A percentile compares a stretch with the other conserved stretches of the same genome.
These are phyloP conservation scores for Solea solea DNA, from an alignment of 2,113 vertebrate genomes.

Conservation along the genomic window DNA sequence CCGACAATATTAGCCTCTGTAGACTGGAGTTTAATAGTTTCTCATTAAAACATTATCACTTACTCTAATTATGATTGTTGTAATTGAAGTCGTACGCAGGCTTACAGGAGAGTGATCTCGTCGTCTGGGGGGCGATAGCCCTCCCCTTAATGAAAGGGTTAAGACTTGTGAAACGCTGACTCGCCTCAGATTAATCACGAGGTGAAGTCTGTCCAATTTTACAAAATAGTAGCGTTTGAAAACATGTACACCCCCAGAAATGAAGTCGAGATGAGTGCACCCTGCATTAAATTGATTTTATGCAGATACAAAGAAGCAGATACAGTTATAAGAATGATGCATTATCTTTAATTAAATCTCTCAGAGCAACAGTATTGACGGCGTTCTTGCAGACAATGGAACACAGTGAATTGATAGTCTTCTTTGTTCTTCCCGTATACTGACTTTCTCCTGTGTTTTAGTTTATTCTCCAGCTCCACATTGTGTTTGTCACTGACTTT, in stretches of 20 bases:
- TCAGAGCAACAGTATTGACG: no score
- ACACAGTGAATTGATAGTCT: background rate
- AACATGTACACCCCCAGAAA: background rate
- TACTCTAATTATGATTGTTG: constrained; percentile 36
- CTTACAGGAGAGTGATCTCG: background rate
- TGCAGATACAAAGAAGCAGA: no score
- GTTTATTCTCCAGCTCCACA: background rate
- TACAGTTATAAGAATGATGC: no score
- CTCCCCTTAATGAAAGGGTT: background rate
- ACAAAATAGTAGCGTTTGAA: background rate
- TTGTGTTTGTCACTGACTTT: background rate
- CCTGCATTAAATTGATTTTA: no score
- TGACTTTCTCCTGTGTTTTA: background rate
- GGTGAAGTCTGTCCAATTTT: constrained; percentile 4
- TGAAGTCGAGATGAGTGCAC: background rate
- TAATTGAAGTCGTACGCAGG: constrained; percentile 24
- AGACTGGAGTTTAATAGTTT: constrained; percentile 30
- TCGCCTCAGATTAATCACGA: background rate
- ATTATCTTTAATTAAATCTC: no score
- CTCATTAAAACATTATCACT: constrained; percentile 49
- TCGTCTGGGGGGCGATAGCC: constrained; percentile 7
- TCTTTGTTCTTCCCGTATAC: constrained; percentile 19
- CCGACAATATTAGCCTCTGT: constrained; percentile 25
- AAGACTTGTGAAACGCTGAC: constrained; percentile 8
- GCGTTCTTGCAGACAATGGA: background rate